Percentiles rank a stretch among this genome's conserved stretches.
These are phyloP conservation scores for Entomobrya multifasciata DNA, from an alignment of 2,888 invertebrate genomes.

Conservation along the genomic window DNA sequence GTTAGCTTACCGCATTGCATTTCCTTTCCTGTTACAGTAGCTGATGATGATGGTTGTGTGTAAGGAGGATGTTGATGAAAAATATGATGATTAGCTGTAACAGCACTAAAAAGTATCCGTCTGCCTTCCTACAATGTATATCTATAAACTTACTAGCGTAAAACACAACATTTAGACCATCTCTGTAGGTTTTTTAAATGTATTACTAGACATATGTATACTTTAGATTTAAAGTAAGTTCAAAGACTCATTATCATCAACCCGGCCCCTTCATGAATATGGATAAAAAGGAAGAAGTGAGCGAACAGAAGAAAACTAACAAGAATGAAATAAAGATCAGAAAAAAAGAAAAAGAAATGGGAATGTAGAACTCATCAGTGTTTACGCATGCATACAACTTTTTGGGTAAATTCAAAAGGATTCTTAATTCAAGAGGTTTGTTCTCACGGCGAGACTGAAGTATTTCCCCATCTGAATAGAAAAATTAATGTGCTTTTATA, in stretches of 20 bases:
- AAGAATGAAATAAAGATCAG: background rate
- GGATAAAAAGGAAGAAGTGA: background rate
- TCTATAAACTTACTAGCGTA: too few relatives aligned
- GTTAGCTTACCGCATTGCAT: constrained; percentile 25
- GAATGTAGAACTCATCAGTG: constrained; percentile 11
- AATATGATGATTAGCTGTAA: constrained; percentile 41
- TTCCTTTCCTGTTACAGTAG: constrained; percentile 31
- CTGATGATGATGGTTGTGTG: background rate
- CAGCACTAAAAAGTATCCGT: constrained; percentile 3
- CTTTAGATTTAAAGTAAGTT: constrained; percentile 9
- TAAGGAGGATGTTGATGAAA: constrained; percentile 29
- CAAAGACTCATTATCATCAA: constrained; percentile 50
- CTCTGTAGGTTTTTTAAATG: too few relatives aligned
- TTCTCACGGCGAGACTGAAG: too few relatives aligned
- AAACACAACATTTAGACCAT: too few relatives aligned
- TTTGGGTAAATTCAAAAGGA: background rate
- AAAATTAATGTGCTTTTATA: too few relatives aligned
- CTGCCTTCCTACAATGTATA: too few relatives aligned
- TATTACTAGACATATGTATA: constrained; percentile 14
- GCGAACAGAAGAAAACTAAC: constrained; percentile 1
- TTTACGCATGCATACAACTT: background rate
- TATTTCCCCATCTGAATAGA: too few relatives aligned
- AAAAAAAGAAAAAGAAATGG: background rate
- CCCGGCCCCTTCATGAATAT: constrained; percentile 57
- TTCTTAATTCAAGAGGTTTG: too few relatives aligned